Evolutionary conservation across 2,113 vertebrate species (phyloP), one percentile per base, ranked within the genome.

Genomic region (Gymnocephalus cernua): DNA sequence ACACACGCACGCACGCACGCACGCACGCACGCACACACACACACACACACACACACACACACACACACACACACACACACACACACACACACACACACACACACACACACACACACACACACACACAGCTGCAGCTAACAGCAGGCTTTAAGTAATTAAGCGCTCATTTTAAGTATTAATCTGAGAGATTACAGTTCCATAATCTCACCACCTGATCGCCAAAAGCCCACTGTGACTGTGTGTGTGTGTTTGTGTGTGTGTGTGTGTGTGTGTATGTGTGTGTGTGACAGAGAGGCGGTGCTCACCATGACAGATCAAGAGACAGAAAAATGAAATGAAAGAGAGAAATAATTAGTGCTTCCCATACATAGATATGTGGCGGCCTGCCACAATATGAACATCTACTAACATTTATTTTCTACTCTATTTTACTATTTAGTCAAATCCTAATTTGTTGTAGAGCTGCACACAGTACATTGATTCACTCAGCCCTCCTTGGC

Each of bases 101-200:
- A 13, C 12, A 57, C 61, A 58, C 66, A 66, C 67, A 77, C 4
- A 68, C 12, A 72, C 18, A 57, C 9, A 50, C 4, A 56, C 53
- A 53, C 54, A 38, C 53, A 57, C 66, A 88, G 67, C 79, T 80
- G 79, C 50, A 54, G 41, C 57, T 77, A 81, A 82, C 80, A 80
- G 56, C 51, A 72, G 85, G 88, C 58, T 82, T 91, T 90, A 90
- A 83, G 79, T 86, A 87, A 93, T 92, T 92, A 91, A 85, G 45
- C 66, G 53, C 71, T 91, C 84, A 92, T 90, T 92, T 89, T 80
- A 75, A 84, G 81, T 84, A 93, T 91, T 85, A 93, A 93, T 93
- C 85, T 85, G 79, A 86, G 79, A 89, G 89, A 92, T 92, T 92
- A 93, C 64, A 44, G 78, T 54, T 54, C 51, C 21, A n/a, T 85